Evolutionary conservation across 2,888 invertebrate genomes (phyloP).

Genomic region (Drosophila mulleri): DNA sequence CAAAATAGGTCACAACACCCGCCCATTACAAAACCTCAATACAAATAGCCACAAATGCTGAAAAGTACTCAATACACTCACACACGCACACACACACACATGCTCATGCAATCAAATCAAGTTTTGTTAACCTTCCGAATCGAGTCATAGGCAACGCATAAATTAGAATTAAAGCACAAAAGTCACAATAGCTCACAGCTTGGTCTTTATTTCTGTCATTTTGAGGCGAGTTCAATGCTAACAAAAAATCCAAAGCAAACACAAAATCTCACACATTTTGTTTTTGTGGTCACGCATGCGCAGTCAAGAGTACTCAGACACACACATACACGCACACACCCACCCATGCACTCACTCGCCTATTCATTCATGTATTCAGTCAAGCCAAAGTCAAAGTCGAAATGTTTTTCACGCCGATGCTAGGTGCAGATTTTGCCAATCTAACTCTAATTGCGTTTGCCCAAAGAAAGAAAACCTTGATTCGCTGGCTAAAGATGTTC

Average conservation of each 20-base stretch:
- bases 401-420: conserved; percentile 11
- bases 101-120: conserved; percentile 17
- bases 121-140: conserved; percentile 33
- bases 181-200: conserved; percentile 13
- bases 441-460: conserved; percentile 46
- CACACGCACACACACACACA: background rate
- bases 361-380: conserved; percentile 3
- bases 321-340: conserved; percentile 20
- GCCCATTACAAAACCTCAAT: conserved; percentile 19
- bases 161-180: conserved; percentile 37
- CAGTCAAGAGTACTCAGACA: conserved; percentile 12
- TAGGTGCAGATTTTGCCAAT: conserved; percentile 60
- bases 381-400: conserved; percentile 22
- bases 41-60: conserved; percentile 30
- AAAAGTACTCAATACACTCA: conserved; percentile 32
- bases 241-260: conserved; percentile 9
- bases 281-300: conserved; percentile 47
- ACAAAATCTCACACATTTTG: conserved; percentile 42
- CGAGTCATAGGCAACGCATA: conserved; percentile 28
- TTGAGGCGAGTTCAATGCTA: conserved; percentile 35
- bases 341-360: conserved; percentile 14
- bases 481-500: background rate
- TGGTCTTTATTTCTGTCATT: conserved; percentile 11
- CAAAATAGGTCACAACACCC: conserved; percentile 39
- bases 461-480: conserved; percentile 7